phyloP scores from a whole-genome alignment of 2,888 invertebrate species.

The Amiota communis region DNA sequence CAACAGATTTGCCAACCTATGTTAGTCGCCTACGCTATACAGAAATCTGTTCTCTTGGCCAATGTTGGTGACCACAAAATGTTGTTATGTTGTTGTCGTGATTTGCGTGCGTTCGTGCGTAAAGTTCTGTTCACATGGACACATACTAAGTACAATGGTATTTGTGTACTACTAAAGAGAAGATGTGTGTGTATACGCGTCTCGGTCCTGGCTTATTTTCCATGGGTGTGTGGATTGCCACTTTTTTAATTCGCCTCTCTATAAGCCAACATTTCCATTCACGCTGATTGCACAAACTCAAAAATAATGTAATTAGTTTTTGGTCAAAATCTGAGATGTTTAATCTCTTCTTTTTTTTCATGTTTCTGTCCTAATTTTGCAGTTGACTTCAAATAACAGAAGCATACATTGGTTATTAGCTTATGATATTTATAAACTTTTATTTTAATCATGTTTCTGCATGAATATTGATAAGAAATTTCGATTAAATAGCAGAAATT shows the following conservation, averaged over 20 bases:
- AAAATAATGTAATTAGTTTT: conserved; percentile 67
- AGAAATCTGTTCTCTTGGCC: background rate
- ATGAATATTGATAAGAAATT: no score
- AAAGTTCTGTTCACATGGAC: background rate
- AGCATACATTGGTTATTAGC: no score
- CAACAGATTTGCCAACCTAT: background rate
- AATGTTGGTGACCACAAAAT: conserved; percentile 10
- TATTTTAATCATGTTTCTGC: no score
- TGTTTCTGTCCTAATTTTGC: background rate
- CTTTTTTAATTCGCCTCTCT: no score
- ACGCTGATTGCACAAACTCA: conserved; percentile 54
- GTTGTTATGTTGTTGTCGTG: conserved; percentile 14
- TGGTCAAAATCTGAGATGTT: no score
- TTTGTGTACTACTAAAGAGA: no score
- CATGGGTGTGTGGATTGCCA: no score
- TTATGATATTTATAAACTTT: background rate
- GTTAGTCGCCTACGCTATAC: background rate
- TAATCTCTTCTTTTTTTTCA: background rate
- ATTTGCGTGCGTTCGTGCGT: conserved; percentile 11
- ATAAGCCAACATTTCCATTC: conserved; percentile 6
- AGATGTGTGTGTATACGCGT: background rate
- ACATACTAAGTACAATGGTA: no score
- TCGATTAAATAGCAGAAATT: no score
- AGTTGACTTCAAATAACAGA: no score
- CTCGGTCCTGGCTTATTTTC: background rate